Evolutionary conservation across 2,113 vertebrate genomes (phyloP).

Genomic region (Marmota flaviventris): DNA sequence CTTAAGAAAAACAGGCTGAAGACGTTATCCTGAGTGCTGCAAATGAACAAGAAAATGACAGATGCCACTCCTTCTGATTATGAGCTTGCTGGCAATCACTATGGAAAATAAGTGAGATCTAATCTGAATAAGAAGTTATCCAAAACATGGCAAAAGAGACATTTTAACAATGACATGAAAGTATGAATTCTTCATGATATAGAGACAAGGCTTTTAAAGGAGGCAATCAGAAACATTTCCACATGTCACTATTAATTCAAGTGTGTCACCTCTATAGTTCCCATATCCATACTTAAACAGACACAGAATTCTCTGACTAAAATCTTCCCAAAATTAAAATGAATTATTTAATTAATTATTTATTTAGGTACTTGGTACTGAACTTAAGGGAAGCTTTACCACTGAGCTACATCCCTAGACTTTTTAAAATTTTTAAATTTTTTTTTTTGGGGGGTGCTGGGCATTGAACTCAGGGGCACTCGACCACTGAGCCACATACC

Average conservation of each 20-base stretch:
- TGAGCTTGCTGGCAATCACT: neutral
- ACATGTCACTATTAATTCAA: neutral
- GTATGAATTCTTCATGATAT: neutral
- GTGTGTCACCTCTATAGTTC: neutral
- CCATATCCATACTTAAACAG: neutral
- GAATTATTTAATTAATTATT: neutral
- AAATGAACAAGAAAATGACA: neutral
- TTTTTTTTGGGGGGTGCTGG: too few relatives aligned
- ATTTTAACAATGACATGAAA: constrained; percentile 12
- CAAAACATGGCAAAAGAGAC: neutral
- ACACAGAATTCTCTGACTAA: neutral
- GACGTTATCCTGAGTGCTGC: neutral
- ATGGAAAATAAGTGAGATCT: neutral
- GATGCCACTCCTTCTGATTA: neutral
- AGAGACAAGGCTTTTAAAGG: neutral
- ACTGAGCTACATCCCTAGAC: too few relatives aligned
- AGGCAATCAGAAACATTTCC: neutral
- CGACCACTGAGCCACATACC: too few relatives aligned
- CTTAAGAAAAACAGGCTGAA: neutral
- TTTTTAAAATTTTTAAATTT: too few relatives aligned
- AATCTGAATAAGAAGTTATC: neutral
- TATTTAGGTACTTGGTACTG: too few relatives aligned
- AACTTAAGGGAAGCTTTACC: too few relatives aligned
- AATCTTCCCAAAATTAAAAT: constrained; percentile 2
- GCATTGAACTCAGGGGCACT: too few relatives aligned